Evolutionary conservation across 2,113 vertebrate genomes (phyloP).

Genomic region (Centropristis striata): DNA sequence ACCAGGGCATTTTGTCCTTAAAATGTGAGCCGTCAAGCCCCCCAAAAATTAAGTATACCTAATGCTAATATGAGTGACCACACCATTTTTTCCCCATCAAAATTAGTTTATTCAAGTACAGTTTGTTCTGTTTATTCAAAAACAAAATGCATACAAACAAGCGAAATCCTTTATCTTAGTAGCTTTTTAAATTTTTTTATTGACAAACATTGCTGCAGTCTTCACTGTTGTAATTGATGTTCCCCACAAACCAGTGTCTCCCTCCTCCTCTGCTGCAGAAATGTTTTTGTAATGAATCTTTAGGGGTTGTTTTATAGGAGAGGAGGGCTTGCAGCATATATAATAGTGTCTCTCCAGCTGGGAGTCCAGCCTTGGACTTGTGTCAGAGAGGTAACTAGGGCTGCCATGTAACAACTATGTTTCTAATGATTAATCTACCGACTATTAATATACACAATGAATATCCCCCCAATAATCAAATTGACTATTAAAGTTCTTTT

Average conservation of each 20-base stretch:
- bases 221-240: slow-evolving; percentile 37
- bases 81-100: too few species aligned
- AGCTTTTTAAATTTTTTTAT: not conserved
- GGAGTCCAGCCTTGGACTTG: not conserved
- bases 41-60: too few species aligned
- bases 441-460: too few species aligned
- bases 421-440: too few species aligned
- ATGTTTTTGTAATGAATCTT: slow-evolving; percentile 47
- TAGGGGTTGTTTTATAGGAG: slow-evolving; percentile 21
- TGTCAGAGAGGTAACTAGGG: too few species aligned
- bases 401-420: too few species aligned
- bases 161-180: not conserved
- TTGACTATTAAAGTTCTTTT: too few species aligned
- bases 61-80: too few species aligned
- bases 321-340: not conserved
- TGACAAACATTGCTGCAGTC: not conserved
- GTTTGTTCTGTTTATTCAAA: not conserved
- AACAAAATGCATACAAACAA: not conserved
- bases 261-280: slow-evolving; percentile 28
- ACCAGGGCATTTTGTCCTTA: not conserved
- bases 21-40: too few species aligned
- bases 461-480: too few species aligned
- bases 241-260: slow-evolving; percentile 22
- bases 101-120: too few species aligned
- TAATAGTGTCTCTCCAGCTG: slow-evolving; percentile 25